Evolutionary conservation across 2,888 invertebrate genomes (phyloP).

Genomic region (Steinernema hermaphroditum): DNA sequence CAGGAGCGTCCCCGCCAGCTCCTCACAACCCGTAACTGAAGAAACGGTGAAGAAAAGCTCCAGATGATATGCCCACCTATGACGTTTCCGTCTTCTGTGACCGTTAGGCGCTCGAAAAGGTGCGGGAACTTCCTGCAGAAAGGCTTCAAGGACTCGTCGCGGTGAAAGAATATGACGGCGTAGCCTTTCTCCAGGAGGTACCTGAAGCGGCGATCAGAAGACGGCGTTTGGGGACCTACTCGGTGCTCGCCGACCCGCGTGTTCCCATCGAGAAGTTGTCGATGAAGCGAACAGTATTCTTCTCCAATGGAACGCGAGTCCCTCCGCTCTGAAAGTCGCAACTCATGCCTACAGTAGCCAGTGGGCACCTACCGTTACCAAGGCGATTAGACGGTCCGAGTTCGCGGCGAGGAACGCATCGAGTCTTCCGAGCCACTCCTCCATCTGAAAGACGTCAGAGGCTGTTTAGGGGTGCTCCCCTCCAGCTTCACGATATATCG

Average conservation of each 20-base stretch:
- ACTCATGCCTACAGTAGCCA: too few species aligned
- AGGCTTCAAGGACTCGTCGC: conserved; percentile 86
- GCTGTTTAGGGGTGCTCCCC: too few species aligned
- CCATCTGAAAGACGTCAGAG: too few species aligned
- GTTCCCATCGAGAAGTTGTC: conserved; percentile 98
- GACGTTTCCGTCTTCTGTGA: conserved; percentile 40
- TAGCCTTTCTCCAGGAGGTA: conserved; percentile 82
- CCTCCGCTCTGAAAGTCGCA: conserved; percentile 78
- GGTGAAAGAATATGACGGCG: conserved; percentile 89
- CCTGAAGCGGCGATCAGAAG: conserved; percentile 56
- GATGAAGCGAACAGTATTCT: conserved; percentile 93
- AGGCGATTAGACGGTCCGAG: conserved; percentile 3
- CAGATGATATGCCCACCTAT: too few species aligned
- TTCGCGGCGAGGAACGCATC: neutral
- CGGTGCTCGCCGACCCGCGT: conserved; percentile 89
- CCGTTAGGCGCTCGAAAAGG: conserved; percentile 49
- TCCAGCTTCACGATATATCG: neutral
- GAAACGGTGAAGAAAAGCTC: too few species aligned
- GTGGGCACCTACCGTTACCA: neutral
- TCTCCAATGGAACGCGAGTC: conserved; percentile 92
- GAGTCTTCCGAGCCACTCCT: neutral
- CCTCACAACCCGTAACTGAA: conserved; percentile 38
- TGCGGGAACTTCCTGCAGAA: conserved; percentile 81
- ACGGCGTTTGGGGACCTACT: conserved; percentile 69
- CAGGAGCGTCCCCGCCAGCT: conserved; percentile 37